phyloP scores from a whole-genome alignment of 2,797 vertebrate species.

The Xenops minutus region DNA sequence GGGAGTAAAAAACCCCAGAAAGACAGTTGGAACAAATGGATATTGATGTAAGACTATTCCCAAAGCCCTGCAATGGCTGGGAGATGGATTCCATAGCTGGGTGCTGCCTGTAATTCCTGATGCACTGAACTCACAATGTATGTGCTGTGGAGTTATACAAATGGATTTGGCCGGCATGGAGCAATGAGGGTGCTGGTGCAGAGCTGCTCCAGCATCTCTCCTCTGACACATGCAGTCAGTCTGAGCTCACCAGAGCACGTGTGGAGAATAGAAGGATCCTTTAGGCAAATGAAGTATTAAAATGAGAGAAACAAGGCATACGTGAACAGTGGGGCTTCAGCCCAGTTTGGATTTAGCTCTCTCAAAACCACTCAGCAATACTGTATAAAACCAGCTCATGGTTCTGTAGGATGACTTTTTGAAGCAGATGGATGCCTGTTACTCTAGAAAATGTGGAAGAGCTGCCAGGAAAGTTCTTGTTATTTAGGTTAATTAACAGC shows the following conservation, averaged over 20 bases:
- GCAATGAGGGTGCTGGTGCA: neutral
- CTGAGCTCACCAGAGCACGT: neutral
- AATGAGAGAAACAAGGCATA: neutral
- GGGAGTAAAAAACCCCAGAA: neutral
- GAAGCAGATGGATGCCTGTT: neutral
- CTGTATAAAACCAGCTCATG: neutral
- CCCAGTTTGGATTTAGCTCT: neutral
- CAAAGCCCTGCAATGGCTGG: neutral
- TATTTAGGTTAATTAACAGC: neutral
- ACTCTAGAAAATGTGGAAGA: neutral
- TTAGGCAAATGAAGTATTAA: neutral
- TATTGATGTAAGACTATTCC: neutral
- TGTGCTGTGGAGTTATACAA: neutral
- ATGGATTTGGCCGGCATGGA: neutral
- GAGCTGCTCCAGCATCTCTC: neutral
- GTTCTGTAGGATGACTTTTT: neutral
- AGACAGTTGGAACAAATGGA: neutral
- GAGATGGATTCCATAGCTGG: neutral
- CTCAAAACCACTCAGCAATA: neutral
- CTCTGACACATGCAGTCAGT: neutral
- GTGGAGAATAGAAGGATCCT: neutral
- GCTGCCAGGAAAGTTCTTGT: neutral
- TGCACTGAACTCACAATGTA: neutral
- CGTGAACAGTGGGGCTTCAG: fast-evolving
- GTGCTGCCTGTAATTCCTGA: neutral